Percentiles rank a stretch among this genome's conserved stretches.
These are phyloP conservation scores for Drosophila oshimai DNA, from an alignment of 1,140 invertebrate genomes.

Conservation along the genomic window DNA sequence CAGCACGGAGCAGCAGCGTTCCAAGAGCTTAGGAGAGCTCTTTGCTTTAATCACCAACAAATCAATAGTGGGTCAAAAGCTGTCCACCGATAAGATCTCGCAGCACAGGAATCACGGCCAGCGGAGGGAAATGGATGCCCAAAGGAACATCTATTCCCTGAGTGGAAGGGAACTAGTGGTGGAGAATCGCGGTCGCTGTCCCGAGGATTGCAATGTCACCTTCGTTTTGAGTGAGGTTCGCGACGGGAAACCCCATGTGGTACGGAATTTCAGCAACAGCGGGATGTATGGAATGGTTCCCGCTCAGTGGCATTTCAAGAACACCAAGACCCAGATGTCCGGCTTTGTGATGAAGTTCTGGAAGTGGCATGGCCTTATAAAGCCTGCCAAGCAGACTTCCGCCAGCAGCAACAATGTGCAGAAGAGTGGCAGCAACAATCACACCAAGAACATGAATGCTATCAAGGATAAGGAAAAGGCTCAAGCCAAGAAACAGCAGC, in stretches of 20 bases:
- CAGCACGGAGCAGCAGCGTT: constrained; percentile 63
- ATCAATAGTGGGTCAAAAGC: constrained; percentile 55
- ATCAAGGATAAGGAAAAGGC: constrained; percentile 62
- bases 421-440: constrained; percentile 28
- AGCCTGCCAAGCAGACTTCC: constrained; percentile 11
- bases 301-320: constrained; percentile 85
- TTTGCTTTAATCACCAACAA: constrained; percentile 82
- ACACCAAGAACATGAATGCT: constrained; percentile 58
- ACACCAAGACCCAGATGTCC: constrained; percentile 85
- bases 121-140: constrained; percentile 84
- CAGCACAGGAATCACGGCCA: constrained; percentile 83
- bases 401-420: constrained; percentile 30
- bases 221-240: constrained; percentile 85
- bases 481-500: constrained; percentile 37
- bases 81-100: constrained; percentile 53
- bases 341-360: constrained; percentile 92
- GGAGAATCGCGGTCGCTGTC: constrained; percentile 87
- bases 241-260: constrained; percentile 83
- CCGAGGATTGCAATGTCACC: constrained; percentile 85
- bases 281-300: constrained; percentile 87
- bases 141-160: constrained; percentile 84
- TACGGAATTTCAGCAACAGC: constrained; percentile 85
- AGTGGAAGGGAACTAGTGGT: constrained; percentile 85
- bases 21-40: constrained; percentile 79
- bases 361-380: constrained; percentile 85